Evolutionary conservation across 2,888 invertebrate species (phyloP).

Genomic region (Cryptocephalus moraei): DNA sequence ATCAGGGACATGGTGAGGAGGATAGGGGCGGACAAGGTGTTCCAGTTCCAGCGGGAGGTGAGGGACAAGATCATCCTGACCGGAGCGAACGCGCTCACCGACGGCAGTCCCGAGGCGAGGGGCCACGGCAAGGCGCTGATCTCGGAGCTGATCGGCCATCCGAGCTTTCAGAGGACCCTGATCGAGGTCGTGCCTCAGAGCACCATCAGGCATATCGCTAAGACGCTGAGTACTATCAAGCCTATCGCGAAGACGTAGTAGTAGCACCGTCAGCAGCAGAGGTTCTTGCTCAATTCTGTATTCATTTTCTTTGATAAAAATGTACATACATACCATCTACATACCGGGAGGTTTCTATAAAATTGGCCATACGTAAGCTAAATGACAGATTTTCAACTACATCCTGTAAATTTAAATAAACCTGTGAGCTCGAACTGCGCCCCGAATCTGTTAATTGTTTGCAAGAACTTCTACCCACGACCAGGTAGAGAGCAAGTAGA

Average conservation of each 20-base stretch:
- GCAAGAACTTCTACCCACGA: no score
- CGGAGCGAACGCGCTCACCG: constrained; percentile 73
- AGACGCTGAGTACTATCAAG: constrained; percentile 56
- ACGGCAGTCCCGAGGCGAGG: constrained; percentile 76
- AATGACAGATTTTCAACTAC: no score
- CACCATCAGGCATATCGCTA: constrained; percentile 73
- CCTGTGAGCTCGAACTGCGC: no score
- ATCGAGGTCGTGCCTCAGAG: constrained; percentile 71
- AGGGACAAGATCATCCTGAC: constrained; percentile 66
- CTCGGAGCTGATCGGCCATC: constrained; percentile 58
- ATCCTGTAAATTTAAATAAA: no score
- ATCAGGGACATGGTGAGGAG: constrained; percentile 61
- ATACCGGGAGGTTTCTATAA: no score
- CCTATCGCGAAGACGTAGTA: background rate
- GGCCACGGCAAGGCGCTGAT: constrained; percentile 72
- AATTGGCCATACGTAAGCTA: no score
- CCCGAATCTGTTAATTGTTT: no score
- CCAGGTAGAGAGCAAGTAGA: no score
- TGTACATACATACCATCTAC: no score
- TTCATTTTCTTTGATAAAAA: no score
- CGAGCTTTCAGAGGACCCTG: constrained; percentile 64
- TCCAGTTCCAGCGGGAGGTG: constrained; percentile 64
- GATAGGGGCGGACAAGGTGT: constrained; percentile 61
- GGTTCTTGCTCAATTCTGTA: no score
- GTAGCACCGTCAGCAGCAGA: no score